Evolutionary conservation across 2,888 invertebrate species (phyloP), one percentile per base, ranked within the genome.

Genomic region (Entomobrya multifasciata): DNA sequence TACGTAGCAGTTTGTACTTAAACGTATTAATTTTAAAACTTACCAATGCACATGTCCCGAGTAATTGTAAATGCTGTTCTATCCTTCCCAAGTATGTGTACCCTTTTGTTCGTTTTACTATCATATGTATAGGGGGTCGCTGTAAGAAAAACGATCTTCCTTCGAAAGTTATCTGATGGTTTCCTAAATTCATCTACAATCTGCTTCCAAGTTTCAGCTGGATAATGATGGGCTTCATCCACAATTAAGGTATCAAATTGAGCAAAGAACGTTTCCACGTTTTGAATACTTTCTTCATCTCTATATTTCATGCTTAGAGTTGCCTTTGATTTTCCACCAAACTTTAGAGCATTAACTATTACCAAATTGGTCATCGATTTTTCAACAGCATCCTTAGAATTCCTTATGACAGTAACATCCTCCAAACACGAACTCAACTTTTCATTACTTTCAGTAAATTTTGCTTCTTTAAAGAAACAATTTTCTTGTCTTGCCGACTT

Each of bases 141-240:
- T 11, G 87, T 87, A 0, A 87, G 36, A 27, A 87, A 87, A 1
- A 87, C 41, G 10, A 85, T 62, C 13, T 36, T 67, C 62, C 85
- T 85, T 1, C 36, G 8, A 13, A 62, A 4, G 30, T 36, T 36
- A n/a, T 47, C 30, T 0, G 5, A 6, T 20, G 47, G 25, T 0
- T 22, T 25, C 1, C 15, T 17, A 55, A 83, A 87, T 0, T 1
- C 25, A 1, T 79, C 57, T 0, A 77, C 47, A 72, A 87, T 79
- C 3, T 60, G 60, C 10, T 49, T 47, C 87, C 85, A 87, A 20
- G 87, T 87, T 22, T 22, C 4, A 6, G 87, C 87, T 1, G 84
- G 87, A 49, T 65, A 87, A 47, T 87, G 87, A 30, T 87, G 87
- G 13, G 87, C 87, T n/a, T 85, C 87, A 20, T 87, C 87, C 1